Evolutionary conservation across 2,888 invertebrate genomes (phyloP).

Genomic region (Liodrosophila aerea): DNA sequence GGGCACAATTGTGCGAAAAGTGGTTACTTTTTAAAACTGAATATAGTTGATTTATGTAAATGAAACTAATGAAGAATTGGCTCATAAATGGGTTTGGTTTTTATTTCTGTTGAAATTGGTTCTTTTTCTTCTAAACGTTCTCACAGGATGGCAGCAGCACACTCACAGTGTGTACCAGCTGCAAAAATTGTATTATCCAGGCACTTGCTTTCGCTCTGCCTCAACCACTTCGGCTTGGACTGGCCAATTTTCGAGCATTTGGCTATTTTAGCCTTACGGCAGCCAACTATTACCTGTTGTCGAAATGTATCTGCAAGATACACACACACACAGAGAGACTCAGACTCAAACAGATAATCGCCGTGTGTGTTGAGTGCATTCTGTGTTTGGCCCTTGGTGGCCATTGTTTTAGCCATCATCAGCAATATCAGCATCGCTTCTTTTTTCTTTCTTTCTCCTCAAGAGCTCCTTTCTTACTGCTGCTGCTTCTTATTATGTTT

Average conservation of each 20-base stretch:
- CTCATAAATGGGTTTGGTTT: too few relatives aligned
- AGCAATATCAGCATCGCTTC: slow-evolving; percentile 44
- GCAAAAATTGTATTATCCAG: slow-evolving; percentile 41
- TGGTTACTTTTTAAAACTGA: too few relatives aligned
- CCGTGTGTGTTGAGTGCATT: slow-evolving; percentile 33
- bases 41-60: too few relatives aligned
- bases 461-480: slow-evolving; percentile 21
- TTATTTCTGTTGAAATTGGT: too few relatives aligned
- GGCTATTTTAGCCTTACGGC: slow-evolving; percentile 49
- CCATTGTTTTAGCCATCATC: slow-evolving; percentile 61
- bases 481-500: slow-evolving; percentile 6
- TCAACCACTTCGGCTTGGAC: too few relatives aligned
- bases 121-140: too few relatives aligned
- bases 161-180: slow-evolving; percentile 40
- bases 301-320: slow-evolving; percentile 68
- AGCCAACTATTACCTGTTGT: slow-evolving; percentile 70
- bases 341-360: not conserved
- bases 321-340: slow-evolving; percentile 19
- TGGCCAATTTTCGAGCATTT: slow-evolving; percentile 56
- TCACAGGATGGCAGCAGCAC: slow-evolving; percentile 58
- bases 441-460: not conserved
- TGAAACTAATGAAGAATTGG: too few relatives aligned
- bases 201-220: slow-evolving; percentile 28
- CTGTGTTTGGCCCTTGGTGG: slow-evolving; percentile 40
- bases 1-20: too few relatives aligned